Base-by-base conservation (phyloP, 2,888 invertebrate genomes). In the Aleiodes alternator region DNA sequence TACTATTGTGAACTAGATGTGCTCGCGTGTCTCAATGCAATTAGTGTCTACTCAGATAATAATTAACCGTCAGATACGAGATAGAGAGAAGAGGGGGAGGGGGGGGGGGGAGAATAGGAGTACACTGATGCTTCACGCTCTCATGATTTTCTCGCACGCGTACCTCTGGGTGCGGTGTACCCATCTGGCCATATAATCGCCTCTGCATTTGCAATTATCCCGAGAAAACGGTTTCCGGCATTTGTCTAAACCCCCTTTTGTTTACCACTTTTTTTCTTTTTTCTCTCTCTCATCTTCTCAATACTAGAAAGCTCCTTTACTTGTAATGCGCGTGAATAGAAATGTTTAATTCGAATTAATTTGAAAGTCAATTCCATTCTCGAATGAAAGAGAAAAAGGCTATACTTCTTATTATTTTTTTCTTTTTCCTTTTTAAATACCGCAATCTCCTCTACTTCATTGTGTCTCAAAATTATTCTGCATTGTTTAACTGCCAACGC, bases 101-200 rank as follows among this genome's bases (percentile, higher is more conserved):
- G 9, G 43, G 51, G 7, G 48, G 43, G 51, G 3, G 64, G 43
- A 9, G 43, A 9, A 43, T 5, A 43, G 43, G 3, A 9, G 43
- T 43, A 8, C 38, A 61, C 43, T 61, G 61, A 72, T 43, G 66
- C 57, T 81, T 82, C 79, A 78, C 78, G 81, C 80, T 83, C 78
- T 83, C 79, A 74, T 78, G 80, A 81, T 80, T 79, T 79, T 76
- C 78, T 70, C 74, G 75, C 64, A 38, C 71, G 72, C 57, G 51
- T 64, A 64, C 64, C 64, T 64, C 64, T 64, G 23, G 64, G 64
- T 64, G 64, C 64, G 64, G 64, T 64, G 48, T 64, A 23, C 43
- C 43, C 64, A 64, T n/a, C 64, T 64, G 64, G 16, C 64, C 64
- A 64, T 64, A 64, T 79, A 78, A 79, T 74, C 76, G 79, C 76